Conservation (phyloP, 2,797 vertebrate genomes). For the Capromys pilorides region DNA sequence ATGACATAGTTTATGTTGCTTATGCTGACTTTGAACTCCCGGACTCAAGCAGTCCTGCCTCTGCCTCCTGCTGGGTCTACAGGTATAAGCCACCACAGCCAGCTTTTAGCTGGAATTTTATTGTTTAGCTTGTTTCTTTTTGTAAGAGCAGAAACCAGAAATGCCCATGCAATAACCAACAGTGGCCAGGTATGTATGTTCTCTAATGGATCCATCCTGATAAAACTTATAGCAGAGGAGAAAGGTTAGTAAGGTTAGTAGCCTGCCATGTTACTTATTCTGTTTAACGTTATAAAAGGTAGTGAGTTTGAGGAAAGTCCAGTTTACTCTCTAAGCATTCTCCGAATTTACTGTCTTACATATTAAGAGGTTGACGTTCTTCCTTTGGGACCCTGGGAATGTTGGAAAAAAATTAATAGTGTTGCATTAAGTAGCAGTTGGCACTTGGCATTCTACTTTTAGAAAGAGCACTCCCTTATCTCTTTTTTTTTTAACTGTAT, state of each 20-base stretch:
- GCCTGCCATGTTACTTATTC: background rate
- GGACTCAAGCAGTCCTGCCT: too few species aligned
- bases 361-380: background rate
- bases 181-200: background rate
- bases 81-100: background rate
- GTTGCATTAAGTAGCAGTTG: background rate
- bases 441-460: background rate
- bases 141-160: background rate
- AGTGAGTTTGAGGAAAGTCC: background rate
- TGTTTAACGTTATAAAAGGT: background rate
- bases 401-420: background rate
- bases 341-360: background rate
- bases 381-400: background rate
- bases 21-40: background rate
- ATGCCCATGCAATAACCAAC: background rate
- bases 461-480: too few species aligned
- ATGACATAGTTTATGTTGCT: background rate
- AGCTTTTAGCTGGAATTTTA: background rate
- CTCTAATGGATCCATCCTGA: background rate
- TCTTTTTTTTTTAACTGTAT: background rate
- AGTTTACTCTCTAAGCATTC: background rate
- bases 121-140: constrained; percentile 4
- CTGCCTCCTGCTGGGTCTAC: background rate
- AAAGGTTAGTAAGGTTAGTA: background rate
- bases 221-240: background rate